Conservation (phyloP, 2,888 invertebrate species). For the Cataglyphis cursor region DNA sequence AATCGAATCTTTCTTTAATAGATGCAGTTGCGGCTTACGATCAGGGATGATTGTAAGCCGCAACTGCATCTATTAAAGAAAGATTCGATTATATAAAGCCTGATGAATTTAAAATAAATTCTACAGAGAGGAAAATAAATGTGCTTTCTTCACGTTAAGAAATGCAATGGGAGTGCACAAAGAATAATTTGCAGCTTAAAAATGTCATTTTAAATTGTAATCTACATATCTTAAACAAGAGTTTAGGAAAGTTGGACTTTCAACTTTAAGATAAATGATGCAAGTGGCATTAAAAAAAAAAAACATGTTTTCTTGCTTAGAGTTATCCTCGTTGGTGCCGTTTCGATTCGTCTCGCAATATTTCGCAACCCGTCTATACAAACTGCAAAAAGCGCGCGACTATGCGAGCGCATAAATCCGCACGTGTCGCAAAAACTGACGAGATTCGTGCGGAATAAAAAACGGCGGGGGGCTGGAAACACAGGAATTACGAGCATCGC, state of each 20-base stretch:
- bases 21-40: not conserved
- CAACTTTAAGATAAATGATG: not conserved
- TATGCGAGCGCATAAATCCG: conserved; percentile 46
- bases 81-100: not conserved
- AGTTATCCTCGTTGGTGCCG: not conserved
- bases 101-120: conserved; percentile 31
- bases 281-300: not conserved
- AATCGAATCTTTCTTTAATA: not conserved
- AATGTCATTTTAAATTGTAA: not conserved
- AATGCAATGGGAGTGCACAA: not conserved
- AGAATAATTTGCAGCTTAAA: not conserved
- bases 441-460: conserved; percentile 36
- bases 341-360: conserved; percentile 14
- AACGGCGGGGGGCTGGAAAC: conserved; percentile 29
- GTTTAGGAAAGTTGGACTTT: not conserved
- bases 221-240: not conserved
- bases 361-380: conserved; percentile 32
- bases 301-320: not conserved
- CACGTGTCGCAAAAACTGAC: conserved; percentile 27
- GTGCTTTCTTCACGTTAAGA: not conserved
- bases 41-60: not conserved
- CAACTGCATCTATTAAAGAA: not conserved
- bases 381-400: conserved; percentile 18
- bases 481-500: conserved; percentile 60
- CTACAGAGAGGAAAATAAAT: not conserved